Conservation (phyloP, 2,113 vertebrate genomes). For the Dicaeum eximium region DNA sequence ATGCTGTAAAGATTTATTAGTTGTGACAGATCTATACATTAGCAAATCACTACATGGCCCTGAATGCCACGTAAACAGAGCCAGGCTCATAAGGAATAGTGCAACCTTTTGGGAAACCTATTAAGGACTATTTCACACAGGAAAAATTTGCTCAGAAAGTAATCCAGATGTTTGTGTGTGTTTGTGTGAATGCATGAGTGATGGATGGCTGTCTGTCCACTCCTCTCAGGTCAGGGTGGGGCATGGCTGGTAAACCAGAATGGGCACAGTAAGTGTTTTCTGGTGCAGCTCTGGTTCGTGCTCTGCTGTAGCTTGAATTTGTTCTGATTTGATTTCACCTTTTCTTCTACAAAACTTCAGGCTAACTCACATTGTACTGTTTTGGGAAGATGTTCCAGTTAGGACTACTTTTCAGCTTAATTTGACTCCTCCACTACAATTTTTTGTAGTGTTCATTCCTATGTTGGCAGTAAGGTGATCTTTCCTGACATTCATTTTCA, state of each 20-base stretch:
- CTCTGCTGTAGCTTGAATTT: not conserved
- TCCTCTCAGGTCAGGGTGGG: not conserved
- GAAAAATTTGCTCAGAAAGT: not conserved
- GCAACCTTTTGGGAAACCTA: not conserved
- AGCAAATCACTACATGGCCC: slow-evolving; percentile 36
- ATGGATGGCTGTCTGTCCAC: not conserved
- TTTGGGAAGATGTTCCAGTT: not conserved
- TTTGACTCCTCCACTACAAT: not conserved
- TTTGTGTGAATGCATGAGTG: not conserved
- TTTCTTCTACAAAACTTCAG: not conserved
- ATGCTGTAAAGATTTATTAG: slow-evolving; percentile 60
- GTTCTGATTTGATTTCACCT: not conserved
- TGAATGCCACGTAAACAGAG: slow-evolving; percentile 37
- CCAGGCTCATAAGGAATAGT: not conserved
- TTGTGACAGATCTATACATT: slow-evolving; percentile 61
- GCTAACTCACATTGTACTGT: not conserved
- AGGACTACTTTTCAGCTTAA: not conserved
- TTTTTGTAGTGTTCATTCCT: not conserved
- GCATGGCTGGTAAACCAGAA: not conserved
- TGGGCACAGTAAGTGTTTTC: not conserved
- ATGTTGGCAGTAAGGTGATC: not conserved
- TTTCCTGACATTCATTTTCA: not conserved
- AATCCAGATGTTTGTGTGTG: not conserved
- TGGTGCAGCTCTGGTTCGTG: not conserved
- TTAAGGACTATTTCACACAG: not conserved